Percentiles rank a stretch among this genome's conserved stretches.
phyloP scores from a whole-genome alignment of 2,797 vertebrate genomes.

The Dendrocincla fuliginosa region DNA sequence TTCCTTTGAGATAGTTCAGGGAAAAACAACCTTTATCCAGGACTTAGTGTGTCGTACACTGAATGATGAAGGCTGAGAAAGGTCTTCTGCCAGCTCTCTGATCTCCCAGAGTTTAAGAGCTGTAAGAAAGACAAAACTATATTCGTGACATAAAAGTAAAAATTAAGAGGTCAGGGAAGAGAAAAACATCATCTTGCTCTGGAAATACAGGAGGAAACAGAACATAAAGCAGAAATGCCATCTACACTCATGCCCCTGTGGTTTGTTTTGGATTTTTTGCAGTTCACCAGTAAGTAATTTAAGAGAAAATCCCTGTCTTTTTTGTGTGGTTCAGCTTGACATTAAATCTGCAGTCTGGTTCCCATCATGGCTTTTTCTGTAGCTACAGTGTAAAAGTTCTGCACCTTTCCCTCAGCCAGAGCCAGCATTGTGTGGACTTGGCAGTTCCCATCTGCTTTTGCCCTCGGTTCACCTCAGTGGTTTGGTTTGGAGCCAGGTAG shows the following conservation, averaged over 20 bases:
- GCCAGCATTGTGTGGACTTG: constrained; percentile 37
- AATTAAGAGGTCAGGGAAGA: not conserved
- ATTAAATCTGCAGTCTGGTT: constrained; percentile 8
- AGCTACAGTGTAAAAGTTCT: not conserved
- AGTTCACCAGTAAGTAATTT: not conserved
- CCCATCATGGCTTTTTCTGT: constrained; percentile 13
- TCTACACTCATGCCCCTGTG: accelerated
- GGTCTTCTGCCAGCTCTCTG: not conserved
- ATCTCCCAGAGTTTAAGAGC: not conserved
- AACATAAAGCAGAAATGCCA: not conserved
- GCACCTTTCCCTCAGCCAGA: not conserved
- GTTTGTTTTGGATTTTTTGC: not conserved
- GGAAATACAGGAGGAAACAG: not conserved
- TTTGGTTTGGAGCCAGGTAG: constrained; percentile 6
- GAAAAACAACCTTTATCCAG: not conserved
- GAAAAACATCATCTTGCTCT: not conserved
- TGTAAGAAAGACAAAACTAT: not conserved
- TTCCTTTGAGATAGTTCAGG: not conserved
- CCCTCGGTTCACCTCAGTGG: not conserved
- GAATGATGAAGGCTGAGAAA: not conserved
- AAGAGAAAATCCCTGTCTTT: not conserved
- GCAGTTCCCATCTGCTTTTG: constrained; percentile 20
- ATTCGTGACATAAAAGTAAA: not conserved
- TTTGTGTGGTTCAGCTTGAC: not conserved
- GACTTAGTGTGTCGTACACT: not conserved